A percentile compares a stretch with the other conserved stretches of the same genome.
Conservation (phyloP, 2,113 vertebrate species). For the Marcusenius ussheri region DNA sequence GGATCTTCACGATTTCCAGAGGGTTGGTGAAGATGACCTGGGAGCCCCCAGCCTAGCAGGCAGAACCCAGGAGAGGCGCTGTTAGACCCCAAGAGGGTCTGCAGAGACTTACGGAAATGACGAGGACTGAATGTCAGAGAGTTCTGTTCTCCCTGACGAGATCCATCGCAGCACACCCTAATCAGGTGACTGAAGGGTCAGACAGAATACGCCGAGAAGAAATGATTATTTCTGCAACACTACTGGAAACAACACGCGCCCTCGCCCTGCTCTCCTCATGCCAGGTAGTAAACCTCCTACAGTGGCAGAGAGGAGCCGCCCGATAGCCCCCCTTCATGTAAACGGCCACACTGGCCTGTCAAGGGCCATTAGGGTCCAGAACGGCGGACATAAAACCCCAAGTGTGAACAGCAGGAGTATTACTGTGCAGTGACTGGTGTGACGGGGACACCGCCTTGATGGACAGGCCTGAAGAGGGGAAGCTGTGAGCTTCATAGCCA, state of each 20-base stretch:
- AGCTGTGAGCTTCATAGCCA: slow-evolving; percentile 46
- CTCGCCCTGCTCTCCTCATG: neutral
- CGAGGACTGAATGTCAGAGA: neutral
- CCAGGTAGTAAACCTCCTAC: neutral
- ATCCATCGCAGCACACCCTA: neutral
- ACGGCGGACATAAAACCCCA: neutral
- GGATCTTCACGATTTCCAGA: slow-evolving; percentile 97
- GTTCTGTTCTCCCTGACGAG: no score
- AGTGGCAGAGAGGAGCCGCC: neutral
- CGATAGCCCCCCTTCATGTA: neutral
- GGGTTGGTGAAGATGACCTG: slow-evolving; percentile 98
- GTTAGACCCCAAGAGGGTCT: neutral
- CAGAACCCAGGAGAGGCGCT: neutral
- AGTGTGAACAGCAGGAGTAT: neutral
- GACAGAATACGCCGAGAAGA: neutral
- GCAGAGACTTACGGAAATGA: neutral
- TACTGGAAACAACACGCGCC: neutral
- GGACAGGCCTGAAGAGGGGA: slow-evolving; percentile 31
- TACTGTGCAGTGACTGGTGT: neutral
- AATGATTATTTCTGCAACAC: neutral
- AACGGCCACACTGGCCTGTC: neutral
- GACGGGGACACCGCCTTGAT: neutral
- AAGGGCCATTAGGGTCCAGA: neutral
- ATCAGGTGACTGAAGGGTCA: neutral
- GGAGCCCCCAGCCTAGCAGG: slow-evolving; percentile 82